Base-by-base conservation (phyloP, 2,888 invertebrate species). In the Drosophila merina region DNA sequence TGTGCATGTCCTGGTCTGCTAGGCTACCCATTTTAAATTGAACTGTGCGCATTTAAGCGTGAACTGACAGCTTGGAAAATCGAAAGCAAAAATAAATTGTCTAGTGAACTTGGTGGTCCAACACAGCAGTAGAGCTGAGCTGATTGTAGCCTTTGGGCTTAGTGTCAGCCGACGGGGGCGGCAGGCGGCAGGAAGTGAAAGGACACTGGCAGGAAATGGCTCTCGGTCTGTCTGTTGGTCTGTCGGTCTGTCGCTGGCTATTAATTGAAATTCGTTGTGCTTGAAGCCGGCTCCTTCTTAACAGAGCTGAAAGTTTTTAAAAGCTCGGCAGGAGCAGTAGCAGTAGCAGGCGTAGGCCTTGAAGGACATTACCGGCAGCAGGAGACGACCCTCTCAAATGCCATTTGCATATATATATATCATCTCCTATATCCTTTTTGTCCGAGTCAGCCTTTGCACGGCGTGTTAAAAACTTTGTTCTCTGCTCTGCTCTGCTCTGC, bases 31-130 rank as follows among this genome's bases (percentile, higher is more conserved):
- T 85, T 85, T 85, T 85, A 85, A 85, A 85, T 85, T 85, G 84
- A 85, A 85, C 84, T 85, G 85, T 87, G 84, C 87, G 88, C 84
- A 85, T 88, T 85, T 85, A 83, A 85, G 84, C 84, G 84, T 88
- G 87, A 85, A 85, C 87, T 85, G 84, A 85, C 84, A 85, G 84
- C 85, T 86, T 72, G 88, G 87, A 88, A 85, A 85, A 88, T 85
- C 88, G 84, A 85, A 85, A 85, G 84, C 84, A 88, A 85, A 70
- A 85, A 85, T 85, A 85, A 88, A 85, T 88, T 88, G 82, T 83
- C 88, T 83, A 88, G 88, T 88, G 82, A 83, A 83, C 88, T 83
- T 83, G 88, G 74, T 71, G 71, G 87, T 81, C 79, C 82, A 72
- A 20, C 20, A 20, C 20, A 20, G 20, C 64, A 87, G 14, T 14